These are phyloP conservation scores for Watsonalla binaria DNA, from an alignment of 2,888 invertebrate genomes.

Conservation along the genomic window DNA sequence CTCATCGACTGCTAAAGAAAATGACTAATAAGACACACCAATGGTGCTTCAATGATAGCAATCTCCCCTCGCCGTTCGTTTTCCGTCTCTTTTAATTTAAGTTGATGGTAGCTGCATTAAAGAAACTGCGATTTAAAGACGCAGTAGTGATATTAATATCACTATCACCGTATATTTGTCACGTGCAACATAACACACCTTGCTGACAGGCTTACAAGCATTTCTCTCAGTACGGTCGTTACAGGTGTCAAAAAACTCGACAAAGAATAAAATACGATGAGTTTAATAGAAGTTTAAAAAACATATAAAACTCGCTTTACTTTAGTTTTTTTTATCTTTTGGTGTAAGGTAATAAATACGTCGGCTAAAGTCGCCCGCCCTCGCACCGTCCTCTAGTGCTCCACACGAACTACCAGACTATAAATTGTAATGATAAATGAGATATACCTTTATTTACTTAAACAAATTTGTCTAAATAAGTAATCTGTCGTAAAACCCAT, in stretches of 20 bases:
- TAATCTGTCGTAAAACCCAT: conserved; percentile 63
- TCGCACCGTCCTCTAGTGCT: conserved; percentile 48
- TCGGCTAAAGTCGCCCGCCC: conserved; percentile 60
- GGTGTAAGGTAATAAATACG: conserved; percentile 66
- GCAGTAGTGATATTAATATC: too few relatives aligned
- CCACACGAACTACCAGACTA: conserved; percentile 52
- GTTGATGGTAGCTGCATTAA: conserved; percentile 34
- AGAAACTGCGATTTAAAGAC: conserved; percentile 16
- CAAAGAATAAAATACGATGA: conserved; percentile 30
- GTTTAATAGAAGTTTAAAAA: conserved; percentile 47
- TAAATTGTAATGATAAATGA: conserved; percentile 73
- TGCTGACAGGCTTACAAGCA: conserved; percentile 47
- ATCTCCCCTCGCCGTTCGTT: conserved; percentile 42
- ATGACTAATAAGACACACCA: conserved; percentile 65
- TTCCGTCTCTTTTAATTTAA: conserved; percentile 54
- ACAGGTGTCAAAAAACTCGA: conserved; percentile 29
- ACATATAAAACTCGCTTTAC: conserved; percentile 48
- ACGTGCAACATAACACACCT: conserved; percentile 28
- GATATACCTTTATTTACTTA: conserved; percentile 67
- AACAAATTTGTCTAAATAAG: conserved; percentile 61
- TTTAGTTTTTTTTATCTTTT: conserved; percentile 58
- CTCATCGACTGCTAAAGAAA: conserved; percentile 51
- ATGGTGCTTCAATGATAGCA: conserved; percentile 62
- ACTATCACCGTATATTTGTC: conserved; percentile 10
- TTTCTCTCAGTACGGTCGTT: conserved; percentile 47